Conservation (phyloP, 2,113 vertebrate species). For the Sphyrna mokarran region DNA sequence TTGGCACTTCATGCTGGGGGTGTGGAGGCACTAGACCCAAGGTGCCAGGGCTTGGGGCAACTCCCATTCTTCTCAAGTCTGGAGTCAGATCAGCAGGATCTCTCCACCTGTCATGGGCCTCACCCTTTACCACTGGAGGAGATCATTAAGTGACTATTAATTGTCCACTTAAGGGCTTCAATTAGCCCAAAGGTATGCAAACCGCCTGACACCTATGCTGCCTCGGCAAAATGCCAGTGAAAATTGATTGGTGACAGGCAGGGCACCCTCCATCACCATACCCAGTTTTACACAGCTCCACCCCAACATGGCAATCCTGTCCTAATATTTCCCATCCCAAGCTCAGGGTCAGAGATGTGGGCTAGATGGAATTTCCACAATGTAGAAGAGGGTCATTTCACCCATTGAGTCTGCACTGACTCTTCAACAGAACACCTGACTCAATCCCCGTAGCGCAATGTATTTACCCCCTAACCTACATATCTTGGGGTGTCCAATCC, state of each 20-base stretch:
- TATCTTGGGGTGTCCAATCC: too few relatives aligned
- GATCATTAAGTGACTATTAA: not conserved
- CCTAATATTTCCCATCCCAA: too few relatives aligned
- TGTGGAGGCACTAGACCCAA: not conserved
- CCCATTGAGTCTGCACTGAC: too few relatives aligned
- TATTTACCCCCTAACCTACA: too few relatives aligned
- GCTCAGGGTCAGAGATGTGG: too few relatives aligned
- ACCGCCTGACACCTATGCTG: too few relatives aligned
- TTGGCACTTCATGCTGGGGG: not conserved
- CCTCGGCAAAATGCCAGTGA: not conserved
- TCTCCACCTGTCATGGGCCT: not conserved
- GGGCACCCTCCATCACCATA: not conserved
- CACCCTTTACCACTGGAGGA: not conserved
- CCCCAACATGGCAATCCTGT: not conserved
- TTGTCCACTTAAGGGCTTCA: not conserved
- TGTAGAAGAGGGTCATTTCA: too few relatives aligned
- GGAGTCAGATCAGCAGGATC: not conserved
- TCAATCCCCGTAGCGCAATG: too few relatives aligned
- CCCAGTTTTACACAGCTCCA: not conserved
- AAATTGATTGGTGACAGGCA: not conserved
- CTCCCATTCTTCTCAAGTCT: too few relatives aligned
- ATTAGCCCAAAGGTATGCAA: not conserved
- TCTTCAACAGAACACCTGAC: too few relatives aligned
- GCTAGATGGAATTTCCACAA: too few relatives aligned
- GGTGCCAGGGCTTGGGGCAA: not conserved